Percentiles rank a stretch among this genome's conserved stretches.
Evolutionary conservation across 2,113 vertebrate genomes (phyloP).

Genomic region (Apodemus speciosus): DNA sequence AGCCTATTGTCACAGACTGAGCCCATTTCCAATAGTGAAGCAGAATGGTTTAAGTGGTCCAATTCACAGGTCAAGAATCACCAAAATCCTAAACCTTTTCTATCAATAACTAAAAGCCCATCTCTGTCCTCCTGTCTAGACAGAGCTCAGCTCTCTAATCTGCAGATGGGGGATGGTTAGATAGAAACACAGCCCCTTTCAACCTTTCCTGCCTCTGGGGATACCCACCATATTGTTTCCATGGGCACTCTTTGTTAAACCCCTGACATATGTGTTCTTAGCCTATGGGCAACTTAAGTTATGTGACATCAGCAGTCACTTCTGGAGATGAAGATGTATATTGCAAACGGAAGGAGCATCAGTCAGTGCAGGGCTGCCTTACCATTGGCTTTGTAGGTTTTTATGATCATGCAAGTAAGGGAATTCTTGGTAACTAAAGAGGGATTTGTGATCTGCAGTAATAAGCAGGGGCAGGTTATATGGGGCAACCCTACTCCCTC

Average conservation of each 20-base stretch:
- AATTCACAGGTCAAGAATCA: not conserved
- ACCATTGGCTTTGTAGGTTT: not conserved
- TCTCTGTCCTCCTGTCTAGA: not conserved
- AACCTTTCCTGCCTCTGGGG: not conserved
- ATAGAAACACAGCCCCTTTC: not conserved
- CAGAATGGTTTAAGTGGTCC: not conserved
- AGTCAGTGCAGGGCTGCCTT: slow-evolving; percentile 2
- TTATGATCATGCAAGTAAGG: not conserved
- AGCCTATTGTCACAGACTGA: not conserved
- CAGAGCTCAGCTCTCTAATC: not conserved
- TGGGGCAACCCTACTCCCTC: not conserved
- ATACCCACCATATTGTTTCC: too few relatives aligned
- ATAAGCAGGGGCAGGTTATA: not conserved
- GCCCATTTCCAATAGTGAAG: not conserved
- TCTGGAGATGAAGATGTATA: slow-evolving; percentile 28
- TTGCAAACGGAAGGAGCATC: slow-evolving; percentile 11
- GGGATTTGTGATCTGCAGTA: not conserved
- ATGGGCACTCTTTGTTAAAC: not conserved
- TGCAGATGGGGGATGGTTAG: fast-evolving
- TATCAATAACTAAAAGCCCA: not conserved
- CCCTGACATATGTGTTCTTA: not conserved
- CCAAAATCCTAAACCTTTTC: not conserved
- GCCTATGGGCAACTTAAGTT: not conserved
- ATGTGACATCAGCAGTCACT: slow-evolving; percentile 25
- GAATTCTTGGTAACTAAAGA: not conserved